Evolutionary conservation across 2,888 invertebrate species (phyloP).

Genomic region (Ernsta delagoae): DNA sequence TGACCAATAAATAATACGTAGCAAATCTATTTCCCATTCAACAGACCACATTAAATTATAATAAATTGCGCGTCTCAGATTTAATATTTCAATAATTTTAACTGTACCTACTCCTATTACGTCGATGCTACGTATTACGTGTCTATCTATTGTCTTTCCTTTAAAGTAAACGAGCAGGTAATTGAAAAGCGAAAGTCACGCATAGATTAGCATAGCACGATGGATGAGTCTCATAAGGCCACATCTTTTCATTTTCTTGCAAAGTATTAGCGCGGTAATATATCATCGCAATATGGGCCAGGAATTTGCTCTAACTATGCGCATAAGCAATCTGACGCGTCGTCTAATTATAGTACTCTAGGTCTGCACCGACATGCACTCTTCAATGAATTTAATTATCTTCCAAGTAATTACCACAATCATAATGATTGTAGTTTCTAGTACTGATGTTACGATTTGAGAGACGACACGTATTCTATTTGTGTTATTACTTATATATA

Average conservation of each 20-base stretch:
- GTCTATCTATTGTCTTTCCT: not conserved
- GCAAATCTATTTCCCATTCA: too few relatives aligned
- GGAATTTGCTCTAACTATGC: constrained; percentile 62
- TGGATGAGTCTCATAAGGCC: constrained; percentile 17
- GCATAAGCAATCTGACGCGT: constrained; percentile 66
- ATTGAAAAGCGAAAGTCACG: constrained; percentile 16
- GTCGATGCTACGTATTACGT: not conserved
- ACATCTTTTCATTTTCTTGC: constrained; percentile 22
- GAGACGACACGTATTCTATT: not conserved
- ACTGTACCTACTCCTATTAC: not conserved
- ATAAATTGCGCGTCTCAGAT: too few relatives aligned
- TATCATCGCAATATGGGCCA: constrained; percentile 58
- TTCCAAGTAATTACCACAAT: constrained; percentile 26
- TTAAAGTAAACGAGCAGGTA: constrained; percentile 9
- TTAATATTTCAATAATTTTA: not conserved
- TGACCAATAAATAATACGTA: too few relatives aligned
- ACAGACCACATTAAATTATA: too few relatives aligned
- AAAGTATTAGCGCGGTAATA: constrained; percentile 17
- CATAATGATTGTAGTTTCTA: constrained; percentile 26
- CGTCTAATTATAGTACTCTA: constrained; percentile 66
- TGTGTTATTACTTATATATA: not conserved
- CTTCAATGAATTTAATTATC: constrained; percentile 53
- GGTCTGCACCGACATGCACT: constrained; percentile 56
- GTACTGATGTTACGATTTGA: not conserved
- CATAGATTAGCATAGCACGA: constrained; percentile 8